Conservation (phyloP, 2,113 vertebrate species). For the Cygnus atratus region DNA sequence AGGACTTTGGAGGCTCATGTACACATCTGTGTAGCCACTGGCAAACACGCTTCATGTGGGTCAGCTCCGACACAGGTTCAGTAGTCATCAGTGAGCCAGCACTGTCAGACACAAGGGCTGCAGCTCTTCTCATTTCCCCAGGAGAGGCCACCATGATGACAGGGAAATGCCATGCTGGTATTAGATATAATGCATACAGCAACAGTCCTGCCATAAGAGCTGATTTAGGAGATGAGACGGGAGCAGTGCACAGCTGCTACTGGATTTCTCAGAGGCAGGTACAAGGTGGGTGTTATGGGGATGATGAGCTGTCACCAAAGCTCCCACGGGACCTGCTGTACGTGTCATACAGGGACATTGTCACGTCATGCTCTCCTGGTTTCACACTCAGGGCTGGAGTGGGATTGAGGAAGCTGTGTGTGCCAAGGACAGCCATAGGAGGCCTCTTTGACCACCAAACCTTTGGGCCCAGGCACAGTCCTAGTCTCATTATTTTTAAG, state of each 20-base stretch:
- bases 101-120: rapidly evolving
- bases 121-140: not conserved
- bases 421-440: not conserved
- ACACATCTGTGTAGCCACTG: rapidly evolving
- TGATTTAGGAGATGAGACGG: not conserved
- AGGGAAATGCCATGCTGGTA: rapidly evolving
- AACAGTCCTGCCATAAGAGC: not conserved
- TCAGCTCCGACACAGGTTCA: not conserved
- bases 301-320: not conserved
- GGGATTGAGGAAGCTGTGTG: rapidly evolving
- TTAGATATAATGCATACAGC: rapidly evolving
- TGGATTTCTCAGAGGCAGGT: not conserved
- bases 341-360: not conserved
- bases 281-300: not conserved
- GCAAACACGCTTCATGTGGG: rapidly evolving
- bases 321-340: not conserved
- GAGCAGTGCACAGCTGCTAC: not conserved
- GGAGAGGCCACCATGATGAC: not conserved
- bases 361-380: not conserved
- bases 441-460: not conserved
- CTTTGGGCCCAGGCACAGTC: not conserved
- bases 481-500: not conserved
- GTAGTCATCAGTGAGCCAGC: not conserved
- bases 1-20: not conserved
- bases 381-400: not conserved